Evolutionary conservation across 2,888 invertebrate species (phyloP).

Genomic region (Allophyes oxyacanthae): DNA sequence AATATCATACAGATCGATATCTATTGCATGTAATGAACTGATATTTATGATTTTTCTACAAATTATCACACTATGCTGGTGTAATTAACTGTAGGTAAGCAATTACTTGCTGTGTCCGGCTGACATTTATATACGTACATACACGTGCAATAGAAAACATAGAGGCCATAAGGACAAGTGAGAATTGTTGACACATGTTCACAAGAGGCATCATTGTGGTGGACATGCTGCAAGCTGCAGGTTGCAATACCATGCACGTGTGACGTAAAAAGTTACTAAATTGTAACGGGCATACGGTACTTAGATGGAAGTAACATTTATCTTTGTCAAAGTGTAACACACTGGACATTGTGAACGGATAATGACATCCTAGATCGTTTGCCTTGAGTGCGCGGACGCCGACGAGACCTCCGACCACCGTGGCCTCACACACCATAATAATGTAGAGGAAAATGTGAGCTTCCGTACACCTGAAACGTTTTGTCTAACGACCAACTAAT

Average conservation of each 20-base stretch:
- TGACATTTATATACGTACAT: slow-evolving; percentile 37
- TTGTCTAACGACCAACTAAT: slow-evolving; percentile 48
- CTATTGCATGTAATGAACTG: slow-evolving; percentile 21
- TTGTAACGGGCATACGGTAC: slow-evolving; percentile 11
- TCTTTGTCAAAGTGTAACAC: slow-evolving; percentile 49
- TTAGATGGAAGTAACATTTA: slow-evolving; percentile 37
- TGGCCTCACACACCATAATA: slow-evolving; percentile 64
- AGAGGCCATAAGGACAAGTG: slow-evolving; percentile 16
- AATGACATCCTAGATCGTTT: slow-evolving; percentile 45
- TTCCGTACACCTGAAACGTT: slow-evolving; percentile 61
- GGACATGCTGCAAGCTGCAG: slow-evolving; percentile 12
- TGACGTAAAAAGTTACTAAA: slow-evolving; percentile 28
- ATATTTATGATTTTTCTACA: slow-evolving; percentile 21
- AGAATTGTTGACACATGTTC: slow-evolving; percentile 20
- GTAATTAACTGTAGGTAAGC: slow-evolving; percentile 13
- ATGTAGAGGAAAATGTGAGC: slow-evolving; percentile 60
- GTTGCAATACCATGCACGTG: slow-evolving; percentile 8
- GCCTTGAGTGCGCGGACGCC: slow-evolving; percentile 49
- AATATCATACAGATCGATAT: slow-evolving; percentile 3
- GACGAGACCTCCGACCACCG: slow-evolving; percentile 48
- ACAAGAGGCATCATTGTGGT: background rate
- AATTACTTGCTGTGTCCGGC: slow-evolving; percentile 29
- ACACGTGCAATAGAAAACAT: slow-evolving; percentile 13
- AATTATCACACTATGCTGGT: slow-evolving; percentile 25
- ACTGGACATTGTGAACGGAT: slow-evolving; percentile 28